A percentile compares a stretch with the other conserved stretches of the same genome.
Conservation (phyloP, 1,140 invertebrate species). For the Diachasma alloeum region DNA sequence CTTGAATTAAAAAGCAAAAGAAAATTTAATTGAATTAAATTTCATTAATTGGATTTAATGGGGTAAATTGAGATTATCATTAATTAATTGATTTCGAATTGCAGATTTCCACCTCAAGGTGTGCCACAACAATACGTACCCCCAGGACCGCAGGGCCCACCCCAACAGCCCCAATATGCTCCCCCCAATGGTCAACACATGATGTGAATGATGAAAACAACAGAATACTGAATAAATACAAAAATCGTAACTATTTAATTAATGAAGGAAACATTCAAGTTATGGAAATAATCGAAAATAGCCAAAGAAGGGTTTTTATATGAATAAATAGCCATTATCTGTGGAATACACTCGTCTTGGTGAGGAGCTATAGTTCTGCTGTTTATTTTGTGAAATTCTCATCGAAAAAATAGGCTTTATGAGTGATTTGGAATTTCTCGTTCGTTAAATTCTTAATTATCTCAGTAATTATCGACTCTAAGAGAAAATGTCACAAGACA, state of each 20-base stretch:
- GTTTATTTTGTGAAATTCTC: not conserved
- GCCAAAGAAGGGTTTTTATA: not conserved
- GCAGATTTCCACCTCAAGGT: constrained; percentile 49
- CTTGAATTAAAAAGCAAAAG: constrained; percentile 7
- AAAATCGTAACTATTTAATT: not conserved
- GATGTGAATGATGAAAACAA: constrained; percentile 44
- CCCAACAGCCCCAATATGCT: constrained; percentile 51
- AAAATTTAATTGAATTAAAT: no score
- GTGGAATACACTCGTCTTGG: not conserved
- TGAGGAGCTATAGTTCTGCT: not conserved
- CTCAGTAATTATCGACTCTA: no score
- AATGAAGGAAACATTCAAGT: constrained; percentile 23
- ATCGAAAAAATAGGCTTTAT: no score
- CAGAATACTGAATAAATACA: not conserved
- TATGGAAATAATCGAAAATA: constrained; percentile 28
- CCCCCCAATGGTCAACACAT: constrained; percentile 52
- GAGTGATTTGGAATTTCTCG: no score
- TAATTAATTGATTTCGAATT: constrained; percentile 17
- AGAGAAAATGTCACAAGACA: not conserved
- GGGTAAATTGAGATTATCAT: no score
- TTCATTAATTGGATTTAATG: no score
- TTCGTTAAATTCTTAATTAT: no score
- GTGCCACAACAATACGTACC: constrained; percentile 41
- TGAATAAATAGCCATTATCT: not conserved
- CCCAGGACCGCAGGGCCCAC: constrained; percentile 37